Conservation (phyloP, 2,888 invertebrate genomes). For the Cephonodes hylas region DNA sequence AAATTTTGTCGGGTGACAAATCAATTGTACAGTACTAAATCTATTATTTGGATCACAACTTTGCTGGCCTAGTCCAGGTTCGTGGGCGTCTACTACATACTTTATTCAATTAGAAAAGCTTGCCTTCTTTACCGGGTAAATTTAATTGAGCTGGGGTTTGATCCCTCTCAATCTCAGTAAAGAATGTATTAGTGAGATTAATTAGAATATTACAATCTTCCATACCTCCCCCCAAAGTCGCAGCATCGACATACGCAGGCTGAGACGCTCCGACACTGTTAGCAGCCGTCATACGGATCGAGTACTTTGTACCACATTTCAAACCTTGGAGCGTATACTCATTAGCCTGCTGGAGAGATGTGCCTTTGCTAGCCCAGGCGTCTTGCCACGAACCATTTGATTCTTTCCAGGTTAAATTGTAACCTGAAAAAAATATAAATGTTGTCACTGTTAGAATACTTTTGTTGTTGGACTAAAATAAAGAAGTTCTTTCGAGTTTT, state of each 20-base stretch:
- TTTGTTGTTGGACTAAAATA: too few relatives aligned
- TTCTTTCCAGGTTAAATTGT: constrained; percentile 76
- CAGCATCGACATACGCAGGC: constrained; percentile 81
- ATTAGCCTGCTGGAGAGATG: constrained; percentile 73
- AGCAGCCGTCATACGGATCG: constrained; percentile 88
- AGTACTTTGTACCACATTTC: constrained; percentile 91
- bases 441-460: too few relatives aligned
- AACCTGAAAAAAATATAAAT: constrained; percentile 46
- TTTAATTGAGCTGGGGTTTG: too few relatives aligned
- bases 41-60: too few relatives aligned
- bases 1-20: too few relatives aligned
- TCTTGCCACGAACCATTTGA: constrained; percentile 75
- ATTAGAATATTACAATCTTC: neutral
- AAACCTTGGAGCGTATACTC: constrained; percentile 86
- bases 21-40: too few relatives aligned
- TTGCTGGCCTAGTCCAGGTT: too few relatives aligned
- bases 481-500: too few relatives aligned
- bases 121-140: too few relatives aligned
- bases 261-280: constrained; percentile 91
- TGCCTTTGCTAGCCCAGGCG: constrained; percentile 84
- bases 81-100: too few relatives aligned
- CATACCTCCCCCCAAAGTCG: constrained; percentile 81
- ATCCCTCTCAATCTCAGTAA: too few relatives aligned
- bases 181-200: neutral
- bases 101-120: too few relatives aligned